These are phyloP conservation scores for Timandra comae DNA, from an alignment of 2,888 invertebrate genomes.

Conservation along the genomic window DNA sequence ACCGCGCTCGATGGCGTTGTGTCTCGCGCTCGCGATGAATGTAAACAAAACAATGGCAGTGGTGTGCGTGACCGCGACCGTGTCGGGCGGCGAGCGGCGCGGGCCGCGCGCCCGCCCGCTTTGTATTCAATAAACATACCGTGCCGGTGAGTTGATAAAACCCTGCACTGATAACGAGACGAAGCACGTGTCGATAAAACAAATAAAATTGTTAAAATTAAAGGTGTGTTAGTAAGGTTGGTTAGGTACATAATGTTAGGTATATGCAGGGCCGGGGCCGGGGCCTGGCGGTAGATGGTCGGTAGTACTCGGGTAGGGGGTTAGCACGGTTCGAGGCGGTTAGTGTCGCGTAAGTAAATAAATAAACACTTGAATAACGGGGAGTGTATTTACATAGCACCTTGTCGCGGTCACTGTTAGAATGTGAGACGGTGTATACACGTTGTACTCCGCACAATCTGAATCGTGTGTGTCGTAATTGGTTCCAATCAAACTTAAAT, in stretches of 20 bases:
- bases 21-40: no score
- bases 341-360: background rate
- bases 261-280: constrained; percentile 9
- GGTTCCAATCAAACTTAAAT: constrained; percentile 41
- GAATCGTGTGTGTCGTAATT: constrained; percentile 42
- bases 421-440: constrained; percentile 36
- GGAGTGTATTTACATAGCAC: constrained; percentile 43
- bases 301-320: constrained; percentile 6
- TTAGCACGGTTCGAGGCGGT: constrained; percentile 23
- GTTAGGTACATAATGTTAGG: constrained; percentile 19
- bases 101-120: background rate
- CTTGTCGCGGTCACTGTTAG: constrained; percentile 27
- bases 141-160: constrained; percentile 6
- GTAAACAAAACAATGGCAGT: no score
- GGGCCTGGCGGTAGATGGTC: background rate
- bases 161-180: constrained; percentile 9
- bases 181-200: constrained; percentile 21
- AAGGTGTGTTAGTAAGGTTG: no score
- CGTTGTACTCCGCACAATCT: constrained; percentile 14
- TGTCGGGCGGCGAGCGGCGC: no score
- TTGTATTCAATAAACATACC: background rate
- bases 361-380: constrained; percentile 14
- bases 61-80: no score
- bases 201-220: constrained; percentile 18
- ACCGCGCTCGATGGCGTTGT: no score